These are phyloP conservation scores for Macrocentrus cingulum DNA, from an alignment of 1,140 invertebrate genomes.

Conservation along the genomic window DNA sequence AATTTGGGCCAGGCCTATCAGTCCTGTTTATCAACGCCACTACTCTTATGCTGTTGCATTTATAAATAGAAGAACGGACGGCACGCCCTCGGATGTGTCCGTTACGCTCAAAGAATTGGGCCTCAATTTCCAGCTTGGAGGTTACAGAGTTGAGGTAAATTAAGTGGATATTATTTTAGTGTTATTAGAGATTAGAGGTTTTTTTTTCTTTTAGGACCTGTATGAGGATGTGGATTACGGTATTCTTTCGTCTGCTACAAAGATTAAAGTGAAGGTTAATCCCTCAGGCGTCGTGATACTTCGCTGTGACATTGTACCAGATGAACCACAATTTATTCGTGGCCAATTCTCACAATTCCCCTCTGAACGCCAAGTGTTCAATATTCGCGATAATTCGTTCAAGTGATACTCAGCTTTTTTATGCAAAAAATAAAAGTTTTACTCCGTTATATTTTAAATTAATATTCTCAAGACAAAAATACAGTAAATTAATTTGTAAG, in stretches of 20 bases:
- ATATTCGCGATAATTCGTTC: slow-evolving; percentile 54
- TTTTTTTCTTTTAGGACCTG: slow-evolving; percentile 67
- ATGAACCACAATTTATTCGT: slow-evolving; percentile 61
- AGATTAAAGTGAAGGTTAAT: slow-evolving; percentile 91
- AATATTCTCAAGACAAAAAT: no score
- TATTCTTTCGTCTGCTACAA: slow-evolving; percentile 78
- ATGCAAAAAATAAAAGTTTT: no score
- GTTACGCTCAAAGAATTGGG: slow-evolving; percentile 83
- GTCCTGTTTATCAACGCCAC: slow-evolving; percentile 75
- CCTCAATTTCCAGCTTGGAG: slow-evolving; percentile 72
- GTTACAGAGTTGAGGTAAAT: slow-evolving; percentile 81
- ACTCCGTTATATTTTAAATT: no score
- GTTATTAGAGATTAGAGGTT: neutral
- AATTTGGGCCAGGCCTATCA: slow-evolving; percentile 87
- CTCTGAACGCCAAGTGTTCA: slow-evolving; percentile 64
- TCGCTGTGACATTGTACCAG: slow-evolving; percentile 68
- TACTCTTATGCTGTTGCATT: slow-evolving; percentile 89
- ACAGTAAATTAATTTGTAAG: no score
- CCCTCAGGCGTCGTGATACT: slow-evolving; percentile 88
- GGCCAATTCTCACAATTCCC: slow-evolving; percentile 64
- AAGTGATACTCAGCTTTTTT: slow-evolving; percentile 31
- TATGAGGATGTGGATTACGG: slow-evolving; percentile 87
- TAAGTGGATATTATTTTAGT: neutral
- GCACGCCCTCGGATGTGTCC: slow-evolving; percentile 87
- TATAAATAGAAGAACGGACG: slow-evolving; percentile 83